phyloP scores from a whole-genome alignment of 2,797 vertebrate species.

The Margarornis squamiger region DNA sequence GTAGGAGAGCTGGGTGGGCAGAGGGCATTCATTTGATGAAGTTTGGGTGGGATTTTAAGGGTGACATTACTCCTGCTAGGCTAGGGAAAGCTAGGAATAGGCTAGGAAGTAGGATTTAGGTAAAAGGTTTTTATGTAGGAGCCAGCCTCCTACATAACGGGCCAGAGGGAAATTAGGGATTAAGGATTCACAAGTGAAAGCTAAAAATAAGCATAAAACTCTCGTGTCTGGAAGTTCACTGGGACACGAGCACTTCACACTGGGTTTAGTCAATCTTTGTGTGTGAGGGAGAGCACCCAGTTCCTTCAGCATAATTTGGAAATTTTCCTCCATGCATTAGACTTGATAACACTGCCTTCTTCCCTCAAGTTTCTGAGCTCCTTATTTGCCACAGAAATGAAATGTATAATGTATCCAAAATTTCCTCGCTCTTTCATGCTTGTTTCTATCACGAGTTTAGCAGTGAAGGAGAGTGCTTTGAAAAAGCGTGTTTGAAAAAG shows the following conservation, averaged over 20 bases:
- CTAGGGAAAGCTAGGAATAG: not conserved
- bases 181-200: not conserved
- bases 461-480: not conserved
- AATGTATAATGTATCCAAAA: not conserved
- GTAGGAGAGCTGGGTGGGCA: not conserved
- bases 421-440: not conserved
- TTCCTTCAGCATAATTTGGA: not conserved
- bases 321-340: not conserved
- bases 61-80: not conserved
- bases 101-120: not conserved
- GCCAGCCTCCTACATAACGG: not conserved
- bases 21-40: not conserved
- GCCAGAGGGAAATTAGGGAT: not conserved
- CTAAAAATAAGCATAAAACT: not conserved
- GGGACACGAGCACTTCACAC: not conserved
- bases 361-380: not conserved
- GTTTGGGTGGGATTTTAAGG: not conserved
- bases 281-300: not conserved
- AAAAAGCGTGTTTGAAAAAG: not conserved
- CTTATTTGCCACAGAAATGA: not conserved
- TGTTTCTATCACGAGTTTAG: not conserved
- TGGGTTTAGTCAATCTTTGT: not conserved
- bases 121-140: constrained; percentile 8
- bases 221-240: not conserved
- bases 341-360: not conserved